Conservation (phyloP, 37 sponge, comb jelly and placozoan genomes). For the Beroe forskalii region DNA sequence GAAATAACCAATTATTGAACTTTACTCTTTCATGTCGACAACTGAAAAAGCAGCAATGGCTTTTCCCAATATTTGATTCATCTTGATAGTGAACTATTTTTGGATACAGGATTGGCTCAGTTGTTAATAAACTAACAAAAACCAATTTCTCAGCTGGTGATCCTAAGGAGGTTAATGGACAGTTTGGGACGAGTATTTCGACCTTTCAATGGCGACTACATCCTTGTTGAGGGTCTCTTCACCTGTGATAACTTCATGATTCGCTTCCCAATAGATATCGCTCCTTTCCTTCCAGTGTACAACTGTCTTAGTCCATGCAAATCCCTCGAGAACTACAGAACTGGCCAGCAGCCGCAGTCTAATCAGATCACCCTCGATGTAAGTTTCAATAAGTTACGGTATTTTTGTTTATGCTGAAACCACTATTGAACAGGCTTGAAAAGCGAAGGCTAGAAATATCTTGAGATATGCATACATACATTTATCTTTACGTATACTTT, state of each 20-base stretch:
- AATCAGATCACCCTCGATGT: slow-evolving; percentile 12
- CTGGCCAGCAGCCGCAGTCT: not conserved
- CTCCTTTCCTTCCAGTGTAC: not conserved
- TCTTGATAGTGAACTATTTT: no score
- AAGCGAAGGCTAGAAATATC: no score
- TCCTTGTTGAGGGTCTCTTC: slow-evolving; percentile 57
- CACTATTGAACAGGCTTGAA: no score
- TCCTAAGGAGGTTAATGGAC: not conserved
- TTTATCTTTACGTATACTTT: no score
- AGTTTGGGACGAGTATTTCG: slow-evolving; percentile 16
- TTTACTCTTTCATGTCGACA: no score
- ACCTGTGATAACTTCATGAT: not conserved
- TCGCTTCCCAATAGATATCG: not conserved
- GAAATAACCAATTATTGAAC: no score
- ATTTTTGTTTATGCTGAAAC: not conserved
- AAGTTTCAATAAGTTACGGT: not conserved
- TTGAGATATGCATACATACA: no score
- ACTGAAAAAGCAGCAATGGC: no score
- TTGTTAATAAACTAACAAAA: no score
- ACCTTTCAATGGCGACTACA: not conserved
- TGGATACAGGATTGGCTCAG: no score
- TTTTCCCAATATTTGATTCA: no score
- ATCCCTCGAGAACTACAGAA: slow-evolving; percentile 10
- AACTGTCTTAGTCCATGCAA: not conserved
- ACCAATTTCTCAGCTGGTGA: slow-evolving; percentile 27